Evolutionary conservation across 2,113 vertebrate species (phyloP), one percentile per base, ranked within the genome.

Genomic region (Carassius auratus): DNA sequence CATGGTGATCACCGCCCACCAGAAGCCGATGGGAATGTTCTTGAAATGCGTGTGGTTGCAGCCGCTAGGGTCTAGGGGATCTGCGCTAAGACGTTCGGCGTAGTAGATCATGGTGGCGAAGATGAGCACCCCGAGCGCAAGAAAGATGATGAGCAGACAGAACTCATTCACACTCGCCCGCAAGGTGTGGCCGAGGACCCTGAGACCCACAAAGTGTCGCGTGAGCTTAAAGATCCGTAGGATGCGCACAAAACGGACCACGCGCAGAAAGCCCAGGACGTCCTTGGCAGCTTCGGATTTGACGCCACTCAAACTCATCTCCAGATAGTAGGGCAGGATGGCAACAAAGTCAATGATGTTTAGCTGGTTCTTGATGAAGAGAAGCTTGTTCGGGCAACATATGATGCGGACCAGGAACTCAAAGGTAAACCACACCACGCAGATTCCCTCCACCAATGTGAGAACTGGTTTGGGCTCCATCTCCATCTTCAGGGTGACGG

Each of bases 51-150:
- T 99, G 89, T 97, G 97, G 9, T 92, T 93, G 1, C 92, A 95
- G 23, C 93, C 94, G 0, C 93, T 94, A 0, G 96, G 96, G 91
- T 98, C 96, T 0, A 94, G 89, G 0, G 97, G 92, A 55, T 91
- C 86, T 89, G 96, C 97, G 1, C 97, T 97, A 0, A 99, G 96
- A 73, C 98, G 94, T 93, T 99, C 98, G 0, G 98, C 98, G 0
- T 99, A 99, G 92, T 99, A 99, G 91, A 99, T 99, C 98, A 99
- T 99, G 68, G 98, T 99, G 94, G 98, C 98, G 0, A 99, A 99
- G 89, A 99, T 99, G 85, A 99, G 96, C 12, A 99, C 97, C 0
- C 98, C 98, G 71, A 99, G 88, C 0, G 98, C 98, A 12, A 99
- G 94, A 94, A 99, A 99, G 93, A 99, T 98, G 89, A 99, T 95